Conservation (phyloP, 1,140 invertebrate species). For the Drosophila lowei region DNA sequence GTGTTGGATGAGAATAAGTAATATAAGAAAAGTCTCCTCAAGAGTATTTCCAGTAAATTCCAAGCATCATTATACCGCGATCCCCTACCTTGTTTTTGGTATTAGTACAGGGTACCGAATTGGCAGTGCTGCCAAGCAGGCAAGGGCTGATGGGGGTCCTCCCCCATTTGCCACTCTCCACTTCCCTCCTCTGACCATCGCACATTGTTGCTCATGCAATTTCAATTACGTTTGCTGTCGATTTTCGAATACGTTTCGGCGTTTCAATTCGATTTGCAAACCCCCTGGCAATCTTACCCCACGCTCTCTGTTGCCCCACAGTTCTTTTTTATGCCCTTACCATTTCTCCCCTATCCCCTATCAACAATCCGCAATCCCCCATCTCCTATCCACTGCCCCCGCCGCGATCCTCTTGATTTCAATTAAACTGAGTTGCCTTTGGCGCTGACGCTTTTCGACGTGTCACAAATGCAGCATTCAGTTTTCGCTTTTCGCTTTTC, state of each 20-base stretch:
- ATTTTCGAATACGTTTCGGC: slow-evolving; percentile 77
- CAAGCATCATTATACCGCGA: no score
- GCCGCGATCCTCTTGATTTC: slow-evolving; percentile 64
- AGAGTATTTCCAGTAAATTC: neutral
- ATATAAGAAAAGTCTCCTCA: neutral
- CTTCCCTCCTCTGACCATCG: slow-evolving; percentile 17
- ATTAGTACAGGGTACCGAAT: neutral
- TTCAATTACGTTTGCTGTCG: slow-evolving; percentile 80
- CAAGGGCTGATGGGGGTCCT: slow-evolving; percentile 1
- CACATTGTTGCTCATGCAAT: slow-evolving; percentile 80
- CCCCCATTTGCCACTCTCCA: neutral
- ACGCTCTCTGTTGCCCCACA: neutral
- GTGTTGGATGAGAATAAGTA: no score
- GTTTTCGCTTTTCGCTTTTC: slow-evolving; percentile 47
- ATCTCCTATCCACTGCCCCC: neutral
- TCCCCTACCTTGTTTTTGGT: neutral
- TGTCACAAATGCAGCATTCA: slow-evolving; percentile 72
- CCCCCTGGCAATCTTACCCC: slow-evolving; percentile 25
- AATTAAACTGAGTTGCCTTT: slow-evolving; percentile 78
- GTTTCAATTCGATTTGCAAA: slow-evolving; percentile 75
- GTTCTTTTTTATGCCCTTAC: no score
- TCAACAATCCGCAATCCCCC: neutral
- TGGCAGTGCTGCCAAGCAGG: slow-evolving; percentile 56
- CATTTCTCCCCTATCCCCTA: neutral
- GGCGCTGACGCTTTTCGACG: slow-evolving; percentile 73